Conservation (phyloP, 2,797 vertebrate species). For the Ataeniobius toweri region DNA sequence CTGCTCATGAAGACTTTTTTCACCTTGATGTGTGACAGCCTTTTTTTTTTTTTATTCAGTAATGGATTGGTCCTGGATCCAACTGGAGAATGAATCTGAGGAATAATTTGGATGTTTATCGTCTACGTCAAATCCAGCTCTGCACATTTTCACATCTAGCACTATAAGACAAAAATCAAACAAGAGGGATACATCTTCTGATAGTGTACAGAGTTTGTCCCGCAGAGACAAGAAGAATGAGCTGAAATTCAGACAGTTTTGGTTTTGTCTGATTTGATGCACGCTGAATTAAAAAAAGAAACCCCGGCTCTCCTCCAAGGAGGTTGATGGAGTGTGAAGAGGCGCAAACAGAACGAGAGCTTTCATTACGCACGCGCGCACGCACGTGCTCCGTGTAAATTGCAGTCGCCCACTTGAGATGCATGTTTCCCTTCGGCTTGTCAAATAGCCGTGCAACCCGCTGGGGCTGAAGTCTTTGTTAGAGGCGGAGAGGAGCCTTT, state of each 20-base stretch:
- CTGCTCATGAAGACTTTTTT: neutral
- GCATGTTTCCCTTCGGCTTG: slow-evolving; percentile 74
- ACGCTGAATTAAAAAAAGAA: slow-evolving; percentile 18
- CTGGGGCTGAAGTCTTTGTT: slow-evolving; percentile 67
- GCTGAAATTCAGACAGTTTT: slow-evolving; percentile 23
- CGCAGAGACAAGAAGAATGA: neutral
- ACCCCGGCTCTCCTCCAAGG: slow-evolving; percentile 25
- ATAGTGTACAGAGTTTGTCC: slow-evolving; percentile 2
- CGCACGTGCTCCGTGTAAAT: slow-evolving; percentile 50
- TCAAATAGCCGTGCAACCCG: slow-evolving; percentile 66
- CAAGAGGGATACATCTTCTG: slow-evolving; percentile 4
- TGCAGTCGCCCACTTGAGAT: slow-evolving; percentile 72
- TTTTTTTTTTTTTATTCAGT: neutral
- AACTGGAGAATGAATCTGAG: slow-evolving; percentile 1
- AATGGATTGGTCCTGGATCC: slow-evolving; percentile 14
- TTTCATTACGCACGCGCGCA: slow-evolving; percentile 7
- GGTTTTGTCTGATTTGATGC: slow-evolving; percentile 45
- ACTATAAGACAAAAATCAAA: neutral
- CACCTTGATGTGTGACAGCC: neutral
- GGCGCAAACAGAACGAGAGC: slow-evolving; percentile 54
- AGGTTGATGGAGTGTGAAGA: slow-evolving; percentile 60
- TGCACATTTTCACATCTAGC: neutral
- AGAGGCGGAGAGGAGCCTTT: slow-evolving; percentile 34
- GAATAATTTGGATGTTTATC: slow-evolving; percentile 13
- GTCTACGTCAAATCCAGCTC: neutral